Conservation (phyloP, 2,113 vertebrate species). For the Tyto alba region DNA sequence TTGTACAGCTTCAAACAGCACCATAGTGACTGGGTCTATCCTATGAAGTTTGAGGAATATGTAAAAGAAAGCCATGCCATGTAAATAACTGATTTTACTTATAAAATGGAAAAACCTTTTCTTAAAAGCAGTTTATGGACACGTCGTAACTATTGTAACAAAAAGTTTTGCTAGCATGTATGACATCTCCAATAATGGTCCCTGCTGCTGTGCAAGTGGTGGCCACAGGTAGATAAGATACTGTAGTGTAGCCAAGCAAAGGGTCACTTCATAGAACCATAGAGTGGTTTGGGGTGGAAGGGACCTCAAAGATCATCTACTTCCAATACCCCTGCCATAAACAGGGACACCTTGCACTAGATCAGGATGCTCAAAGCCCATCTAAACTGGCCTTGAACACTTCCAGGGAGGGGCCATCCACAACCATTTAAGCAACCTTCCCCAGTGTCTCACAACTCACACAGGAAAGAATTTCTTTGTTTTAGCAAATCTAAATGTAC, state of each 20-base stretch:
- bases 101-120: neutral
- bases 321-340: neutral
- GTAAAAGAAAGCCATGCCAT: neutral
- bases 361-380: neutral
- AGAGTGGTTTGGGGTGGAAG: neutral
- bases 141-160: neutral
- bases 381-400: neutral
- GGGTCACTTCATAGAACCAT: neutral
- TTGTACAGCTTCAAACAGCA: neutral
- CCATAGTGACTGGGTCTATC: neutral
- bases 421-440: neutral
- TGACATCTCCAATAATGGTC: neutral
- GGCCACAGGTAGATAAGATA: neutral
- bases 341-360: neutral
- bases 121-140: neutral
- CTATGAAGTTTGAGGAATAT: neutral
- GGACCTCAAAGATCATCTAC: neutral
- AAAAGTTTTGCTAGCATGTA: neutral
- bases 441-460: neutral
- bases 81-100: neutral
- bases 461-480: neutral
- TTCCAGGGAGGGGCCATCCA: neutral
- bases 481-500: neutral
- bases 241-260: accelerated
- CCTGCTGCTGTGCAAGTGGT: neutral